Conservation (phyloP, 2,888 invertebrate genomes). For the Lymantria monacha region DNA sequence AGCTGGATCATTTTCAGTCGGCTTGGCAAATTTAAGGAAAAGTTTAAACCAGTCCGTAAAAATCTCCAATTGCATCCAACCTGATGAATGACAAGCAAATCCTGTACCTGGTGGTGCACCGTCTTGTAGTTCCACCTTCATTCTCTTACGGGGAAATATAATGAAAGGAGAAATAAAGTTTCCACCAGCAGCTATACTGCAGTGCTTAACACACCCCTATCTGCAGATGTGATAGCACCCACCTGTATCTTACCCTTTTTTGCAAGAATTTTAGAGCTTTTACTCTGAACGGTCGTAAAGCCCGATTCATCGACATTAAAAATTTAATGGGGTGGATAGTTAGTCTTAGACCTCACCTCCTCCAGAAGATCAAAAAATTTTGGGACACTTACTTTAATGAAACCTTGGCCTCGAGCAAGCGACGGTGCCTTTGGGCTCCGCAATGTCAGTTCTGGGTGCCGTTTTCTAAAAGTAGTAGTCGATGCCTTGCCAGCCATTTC, state of each 20-base stretch:
- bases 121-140: slow-evolving; percentile 33
- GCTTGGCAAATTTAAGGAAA: slow-evolving; percentile 38
- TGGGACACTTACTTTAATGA: not conserved
- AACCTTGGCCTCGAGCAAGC: slow-evolving; percentile 6
- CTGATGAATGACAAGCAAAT: slow-evolving; percentile 17
- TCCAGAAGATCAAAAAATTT: not conserved
- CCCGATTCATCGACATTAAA: not conserved
- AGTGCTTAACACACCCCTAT: slow-evolving; percentile 25
- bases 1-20: not conserved
- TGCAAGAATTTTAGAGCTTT: slow-evolving; percentile 1
- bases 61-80: slow-evolving; percentile 41
- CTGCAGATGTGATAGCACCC: slow-evolving; percentile 28
- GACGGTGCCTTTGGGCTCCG: slow-evolving; percentile 5
- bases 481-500: slow-evolving; percentile 6
- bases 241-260: slow-evolving; percentile 15
- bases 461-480: not conserved
- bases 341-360: not conserved
- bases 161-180: not conserved
- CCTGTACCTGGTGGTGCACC: slow-evolving; percentile 38
- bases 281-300: not conserved
- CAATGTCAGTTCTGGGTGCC: no score
- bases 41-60: slow-evolving; percentile 50
- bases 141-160: slow-evolving; percentile 15
- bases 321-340: not conserved
- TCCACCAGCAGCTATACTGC: not conserved